Conservation (phyloP, 1,140 invertebrate genomes). For the Ooceraea biroi region DNA sequence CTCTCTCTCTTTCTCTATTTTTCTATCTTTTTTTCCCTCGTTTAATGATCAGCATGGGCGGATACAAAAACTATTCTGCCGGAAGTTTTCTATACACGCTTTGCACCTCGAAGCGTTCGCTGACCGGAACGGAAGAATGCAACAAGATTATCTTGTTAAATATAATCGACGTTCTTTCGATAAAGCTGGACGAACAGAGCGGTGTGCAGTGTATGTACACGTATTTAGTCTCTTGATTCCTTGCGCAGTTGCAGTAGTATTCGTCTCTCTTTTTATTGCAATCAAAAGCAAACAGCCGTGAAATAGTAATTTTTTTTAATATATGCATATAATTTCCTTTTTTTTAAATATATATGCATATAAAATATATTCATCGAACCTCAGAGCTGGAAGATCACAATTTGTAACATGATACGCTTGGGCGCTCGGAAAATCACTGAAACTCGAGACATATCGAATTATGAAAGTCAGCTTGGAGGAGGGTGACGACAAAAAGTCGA, state of each 20-base stretch:
- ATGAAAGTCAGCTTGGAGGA: constrained; percentile 45
- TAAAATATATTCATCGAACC: constrained; percentile 16
- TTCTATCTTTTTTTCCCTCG: too few relatives aligned
- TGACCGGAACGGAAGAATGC: constrained; percentile 46
- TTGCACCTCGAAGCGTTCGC: constrained; percentile 14
- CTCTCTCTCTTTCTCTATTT: neutral
- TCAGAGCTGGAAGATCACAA: constrained; percentile 32
- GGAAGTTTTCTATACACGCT: constrained; percentile 41
- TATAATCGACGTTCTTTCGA: constrained; percentile 46
- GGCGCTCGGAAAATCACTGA: constrained; percentile 25
- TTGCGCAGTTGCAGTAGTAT: constrained; percentile 1
- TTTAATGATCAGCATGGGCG: neutral
- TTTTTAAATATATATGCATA: constrained; percentile 19
- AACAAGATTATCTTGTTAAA: constrained; percentile 50
- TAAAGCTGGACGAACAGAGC: neutral
- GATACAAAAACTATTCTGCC: constrained; percentile 9
- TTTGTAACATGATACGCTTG: constrained; percentile 24
- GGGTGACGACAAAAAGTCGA: constrained; percentile 34
- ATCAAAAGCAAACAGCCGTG: constrained; percentile 40
- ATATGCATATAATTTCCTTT: neutral
- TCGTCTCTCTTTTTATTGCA: constrained; percentile 33
- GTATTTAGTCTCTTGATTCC: neutral
- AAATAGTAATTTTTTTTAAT: constrained; percentile 2
- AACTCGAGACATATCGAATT: constrained; percentile 48
- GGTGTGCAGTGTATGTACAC: neutral